Evolutionary conservation across 2,888 invertebrate genomes (phyloP), one percentile per base, ranked within the genome.

Genomic region (Ophioninae sp.): DNA sequence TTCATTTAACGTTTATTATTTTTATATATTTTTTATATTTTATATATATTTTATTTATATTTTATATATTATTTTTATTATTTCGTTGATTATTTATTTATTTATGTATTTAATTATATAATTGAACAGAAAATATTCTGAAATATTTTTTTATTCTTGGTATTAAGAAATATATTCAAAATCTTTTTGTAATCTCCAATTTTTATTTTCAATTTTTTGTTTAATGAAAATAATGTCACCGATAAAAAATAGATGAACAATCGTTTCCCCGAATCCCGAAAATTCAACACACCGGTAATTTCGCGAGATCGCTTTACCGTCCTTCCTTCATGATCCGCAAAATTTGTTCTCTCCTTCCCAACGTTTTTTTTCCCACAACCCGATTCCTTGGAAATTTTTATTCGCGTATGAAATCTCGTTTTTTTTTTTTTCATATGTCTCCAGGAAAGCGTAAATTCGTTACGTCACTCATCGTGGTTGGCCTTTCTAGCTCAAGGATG

Each of bases 401-500:
- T 51, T 10, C 51, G 17, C 22, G 72, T 61, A 64, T 39, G 20
- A 64, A 68, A 67, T 30, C 68, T 22, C 68, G 41, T 63, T 74
- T 44, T 75, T 80, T 20, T 80, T 20, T 13, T 59, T 67, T 58
- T 51, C 51, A 65, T 61, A 72, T 37, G 65, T 23, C 23, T 3
- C 39, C 8, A 51, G 51, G 23, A 23, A 51, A 68, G 44, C 17
- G 30, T 68, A 51, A 68, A 51, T 51, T 68, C 1, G 68, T 51
- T 44, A 68, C 68, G 23, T 51, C 23, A 68, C 68, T 23, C 68
- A 51, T 44, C 44, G 51, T 23, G 13, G 51, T 68, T 73, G 61
- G 65, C 64, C 41, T 85, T 85, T 84, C 79, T 84, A 81, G 85
- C 84, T 79, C 85, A 85, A 85, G 85, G 85, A 85, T 77, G 64